Conservation (phyloP, 2,113 vertebrate genomes). For the Urocynchramus pylzowi region DNA sequence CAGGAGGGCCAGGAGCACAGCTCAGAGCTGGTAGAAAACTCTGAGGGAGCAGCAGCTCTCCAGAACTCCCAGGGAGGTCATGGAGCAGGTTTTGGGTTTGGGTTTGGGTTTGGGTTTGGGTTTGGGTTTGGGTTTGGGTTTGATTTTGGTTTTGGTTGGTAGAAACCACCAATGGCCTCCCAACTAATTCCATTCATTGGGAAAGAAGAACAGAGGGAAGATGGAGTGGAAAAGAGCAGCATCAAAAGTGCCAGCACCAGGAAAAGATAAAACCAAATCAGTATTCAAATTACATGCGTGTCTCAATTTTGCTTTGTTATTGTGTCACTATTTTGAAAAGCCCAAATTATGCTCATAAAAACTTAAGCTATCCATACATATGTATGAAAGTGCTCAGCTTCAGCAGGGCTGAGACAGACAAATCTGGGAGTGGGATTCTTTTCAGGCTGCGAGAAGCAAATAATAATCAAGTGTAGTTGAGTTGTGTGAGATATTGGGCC, state of each 20-base stretch:
- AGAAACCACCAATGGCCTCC: background rate
- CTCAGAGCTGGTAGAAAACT: background rate
- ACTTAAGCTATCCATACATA: slow-evolving; percentile 75
- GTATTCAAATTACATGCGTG: slow-evolving; percentile 70
- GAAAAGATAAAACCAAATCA: slow-evolving; percentile 65
- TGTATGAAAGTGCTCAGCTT: slow-evolving; percentile 71
- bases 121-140: background rate
- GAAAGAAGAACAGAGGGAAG: slow-evolving; percentile 45
- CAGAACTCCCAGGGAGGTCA: background rate
- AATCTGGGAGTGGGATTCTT: slow-evolving; percentile 59
- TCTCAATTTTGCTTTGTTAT: slow-evolving; percentile 79
- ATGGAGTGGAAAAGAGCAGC: slow-evolving; percentile 51
- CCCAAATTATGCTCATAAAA: slow-evolving; percentile 79
- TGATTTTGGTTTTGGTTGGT: background rate
- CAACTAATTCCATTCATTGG: slow-evolving; percentile 14
- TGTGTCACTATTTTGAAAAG: slow-evolving; percentile 80
- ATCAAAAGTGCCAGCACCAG: slow-evolving; percentile 60
- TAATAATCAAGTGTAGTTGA: slow-evolving; percentile 57
- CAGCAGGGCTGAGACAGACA: slow-evolving; percentile 54
- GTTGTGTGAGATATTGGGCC: slow-evolving; percentile 20
- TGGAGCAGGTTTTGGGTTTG: background rate
- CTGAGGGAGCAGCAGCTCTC: background rate
- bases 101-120: background rate
- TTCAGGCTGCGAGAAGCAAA: slow-evolving; percentile 54
- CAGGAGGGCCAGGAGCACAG: background rate